Conservation (phyloP, 2,888 invertebrate genomes). For the Timema podura region DNA sequence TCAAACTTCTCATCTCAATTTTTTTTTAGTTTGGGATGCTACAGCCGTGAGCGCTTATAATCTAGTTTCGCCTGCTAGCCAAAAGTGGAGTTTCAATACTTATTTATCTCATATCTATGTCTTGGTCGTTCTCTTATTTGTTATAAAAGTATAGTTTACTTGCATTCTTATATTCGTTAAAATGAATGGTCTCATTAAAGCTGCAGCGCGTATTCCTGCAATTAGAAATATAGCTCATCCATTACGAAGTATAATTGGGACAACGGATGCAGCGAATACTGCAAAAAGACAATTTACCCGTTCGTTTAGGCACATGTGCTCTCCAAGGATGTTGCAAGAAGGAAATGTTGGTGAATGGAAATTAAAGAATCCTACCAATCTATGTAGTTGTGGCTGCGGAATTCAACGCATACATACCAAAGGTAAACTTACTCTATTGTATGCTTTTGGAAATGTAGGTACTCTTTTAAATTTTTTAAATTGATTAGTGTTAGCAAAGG, state of each 20-base stretch:
- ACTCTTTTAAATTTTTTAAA: slow-evolving; percentile 5
- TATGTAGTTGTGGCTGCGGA: slow-evolving; percentile 67
- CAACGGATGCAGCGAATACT: slow-evolving; percentile 44
- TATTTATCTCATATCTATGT: too few relatives aligned
- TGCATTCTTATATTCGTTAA: too few relatives aligned
- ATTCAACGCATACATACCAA: slow-evolving; percentile 63
- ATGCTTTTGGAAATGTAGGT: background rate
- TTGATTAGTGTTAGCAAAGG: background rate
- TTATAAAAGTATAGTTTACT: too few relatives aligned
- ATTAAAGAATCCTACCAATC: slow-evolving; percentile 55
- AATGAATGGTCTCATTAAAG: slow-evolving; percentile 68
- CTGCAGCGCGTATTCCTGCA: slow-evolving; percentile 51
- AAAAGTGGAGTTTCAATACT: too few relatives aligned
- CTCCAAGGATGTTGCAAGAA: slow-evolving; percentile 40
- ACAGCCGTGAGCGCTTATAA: too few relatives aligned
- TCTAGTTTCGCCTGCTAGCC: too few relatives aligned
- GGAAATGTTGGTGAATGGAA: slow-evolving; percentile 36
- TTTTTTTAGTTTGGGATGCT: too few relatives aligned
- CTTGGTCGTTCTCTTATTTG: too few relatives aligned
- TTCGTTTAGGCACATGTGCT: slow-evolving; percentile 70
- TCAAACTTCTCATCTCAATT: too few relatives aligned
- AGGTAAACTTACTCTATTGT: too few relatives aligned
- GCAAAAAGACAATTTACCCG: slow-evolving; percentile 63
- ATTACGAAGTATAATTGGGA: slow-evolving; percentile 39
- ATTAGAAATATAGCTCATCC: slow-evolving; percentile 42